Evolutionary conservation across 2,113 vertebrate species (phyloP).

Genomic region (Orycteropus afer): DNA sequence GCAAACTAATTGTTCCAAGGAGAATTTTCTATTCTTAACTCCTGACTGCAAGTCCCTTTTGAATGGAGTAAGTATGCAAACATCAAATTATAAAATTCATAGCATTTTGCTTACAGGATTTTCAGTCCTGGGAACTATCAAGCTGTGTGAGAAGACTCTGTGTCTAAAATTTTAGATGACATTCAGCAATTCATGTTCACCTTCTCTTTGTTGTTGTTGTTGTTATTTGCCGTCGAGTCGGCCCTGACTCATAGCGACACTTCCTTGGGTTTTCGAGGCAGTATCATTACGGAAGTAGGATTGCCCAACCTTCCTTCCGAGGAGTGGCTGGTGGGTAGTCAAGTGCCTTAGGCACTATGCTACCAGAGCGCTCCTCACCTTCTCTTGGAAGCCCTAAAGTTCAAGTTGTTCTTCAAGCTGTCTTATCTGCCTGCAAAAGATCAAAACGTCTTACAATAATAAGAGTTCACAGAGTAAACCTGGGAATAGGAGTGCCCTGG

Average conservation of each 20-base stretch:
- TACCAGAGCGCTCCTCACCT: background rate
- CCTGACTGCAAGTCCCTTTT: conserved; percentile 84
- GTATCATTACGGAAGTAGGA: too few species aligned
- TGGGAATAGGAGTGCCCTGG: too few species aligned
- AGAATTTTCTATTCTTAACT: conserved; percentile 85
- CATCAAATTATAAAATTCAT: background rate
- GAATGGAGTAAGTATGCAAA: conserved; percentile 84
- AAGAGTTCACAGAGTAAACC: background rate
- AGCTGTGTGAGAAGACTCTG: background rate
- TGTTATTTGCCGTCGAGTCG: too few species aligned
- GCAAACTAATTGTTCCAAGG: conserved; percentile 92
- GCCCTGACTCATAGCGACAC: too few species aligned
- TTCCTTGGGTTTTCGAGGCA: too few species aligned
- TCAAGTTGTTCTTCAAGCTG: rapidly evolving
- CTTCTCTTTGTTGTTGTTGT: too few species aligned
- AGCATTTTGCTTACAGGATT: background rate
- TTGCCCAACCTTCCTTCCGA: too few species aligned
- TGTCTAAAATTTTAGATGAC: background rate
- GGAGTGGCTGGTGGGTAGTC: too few species aligned
- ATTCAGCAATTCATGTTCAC: background rate
- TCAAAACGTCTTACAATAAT: too few species aligned
- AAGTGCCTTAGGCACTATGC: too few species aligned
- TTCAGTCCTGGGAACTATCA: background rate
- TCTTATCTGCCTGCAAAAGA: background rate
- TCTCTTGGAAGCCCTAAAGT: background rate